Percentiles rank a stretch among this genome's conserved stretches.
Evolutionary conservation across 2,797 vertebrate genomes (phyloP).

Genomic region (Myotis myotis): DNA sequence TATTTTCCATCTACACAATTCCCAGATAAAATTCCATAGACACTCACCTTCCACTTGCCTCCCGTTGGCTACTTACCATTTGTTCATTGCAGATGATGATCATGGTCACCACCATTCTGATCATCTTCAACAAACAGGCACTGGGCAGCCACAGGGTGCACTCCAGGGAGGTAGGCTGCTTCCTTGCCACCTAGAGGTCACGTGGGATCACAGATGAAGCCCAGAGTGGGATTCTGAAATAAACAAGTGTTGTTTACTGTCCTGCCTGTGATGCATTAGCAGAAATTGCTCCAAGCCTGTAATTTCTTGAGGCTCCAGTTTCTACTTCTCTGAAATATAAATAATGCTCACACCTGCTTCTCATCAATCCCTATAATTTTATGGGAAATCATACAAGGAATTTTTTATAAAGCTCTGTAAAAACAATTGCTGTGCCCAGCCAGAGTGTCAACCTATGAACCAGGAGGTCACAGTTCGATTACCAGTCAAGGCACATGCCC

Average conservation of each 20-base stretch:
- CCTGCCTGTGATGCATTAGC: background rate
- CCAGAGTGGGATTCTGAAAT: background rate
- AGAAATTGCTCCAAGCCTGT: background rate
- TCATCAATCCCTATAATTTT: background rate
- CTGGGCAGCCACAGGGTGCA: background rate
- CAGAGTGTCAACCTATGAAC: too few species aligned
- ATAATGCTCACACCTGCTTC: background rate
- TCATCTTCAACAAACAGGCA: slow-evolving; percentile 22
- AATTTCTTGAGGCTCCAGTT: background rate
- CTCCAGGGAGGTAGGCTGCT: background rate
- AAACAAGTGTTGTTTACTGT: background rate
- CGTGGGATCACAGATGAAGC: background rate
- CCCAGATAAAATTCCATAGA: background rate
- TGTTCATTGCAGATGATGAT: slow-evolving; percentile 45
- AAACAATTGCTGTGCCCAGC: background rate
- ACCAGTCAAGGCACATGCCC: too few species aligned
- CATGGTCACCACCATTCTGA: background rate
- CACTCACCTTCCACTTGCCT: background rate
- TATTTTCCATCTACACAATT: background rate
- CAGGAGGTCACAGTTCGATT: too few species aligned
- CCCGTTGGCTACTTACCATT: slow-evolving; percentile 47
- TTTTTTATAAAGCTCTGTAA: background rate
- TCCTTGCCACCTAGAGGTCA: background rate
- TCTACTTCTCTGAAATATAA: slow-evolving; percentile 12
- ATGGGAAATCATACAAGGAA: background rate